phyloP scores from a whole-genome alignment of 2,113 vertebrate genomes.

The Eolophus roseicapilla region DNA sequence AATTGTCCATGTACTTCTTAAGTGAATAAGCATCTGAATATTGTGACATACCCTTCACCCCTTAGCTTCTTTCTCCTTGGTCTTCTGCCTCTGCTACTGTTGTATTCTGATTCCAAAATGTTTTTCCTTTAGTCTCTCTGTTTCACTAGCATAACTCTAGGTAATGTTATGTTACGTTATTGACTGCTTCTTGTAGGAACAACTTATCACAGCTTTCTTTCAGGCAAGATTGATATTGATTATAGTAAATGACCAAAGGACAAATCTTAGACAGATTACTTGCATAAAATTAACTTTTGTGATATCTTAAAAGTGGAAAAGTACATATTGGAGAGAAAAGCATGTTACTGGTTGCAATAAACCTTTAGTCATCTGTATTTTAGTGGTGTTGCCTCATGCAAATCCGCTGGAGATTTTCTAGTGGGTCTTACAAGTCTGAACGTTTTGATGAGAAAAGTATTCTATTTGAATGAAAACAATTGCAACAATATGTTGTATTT shows the following conservation, averaged over 20 bases:
- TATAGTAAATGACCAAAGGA: background rate
- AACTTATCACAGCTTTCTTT: rapidly evolving
- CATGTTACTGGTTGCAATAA: background rate
- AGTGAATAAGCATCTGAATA: background rate
- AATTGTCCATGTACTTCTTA: background rate
- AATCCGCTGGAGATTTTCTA: background rate
- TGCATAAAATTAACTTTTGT: background rate
- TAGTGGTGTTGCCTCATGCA: background rate
- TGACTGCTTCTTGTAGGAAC: background rate
- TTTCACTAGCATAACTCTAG: background rate
- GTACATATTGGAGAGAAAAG: background rate
- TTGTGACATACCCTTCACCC: background rate
- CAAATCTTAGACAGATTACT: background rate
- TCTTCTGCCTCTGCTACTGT: background rate
- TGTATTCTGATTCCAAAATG: background rate
- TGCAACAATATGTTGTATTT: background rate
- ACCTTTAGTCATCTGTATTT: background rate
- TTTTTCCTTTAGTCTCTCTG: background rate
- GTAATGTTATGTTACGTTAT: background rate
- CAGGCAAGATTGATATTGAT: background rate
- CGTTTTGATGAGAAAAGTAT: background rate
- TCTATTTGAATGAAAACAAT: background rate
- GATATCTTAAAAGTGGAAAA: background rate
- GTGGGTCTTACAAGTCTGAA: background rate
- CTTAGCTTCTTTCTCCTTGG: background rate